Evolutionary conservation across 2,113 vertebrate species (phyloP), one percentile per base, ranked within the genome.

Genomic region (Gopherus evgoodei): DNA sequence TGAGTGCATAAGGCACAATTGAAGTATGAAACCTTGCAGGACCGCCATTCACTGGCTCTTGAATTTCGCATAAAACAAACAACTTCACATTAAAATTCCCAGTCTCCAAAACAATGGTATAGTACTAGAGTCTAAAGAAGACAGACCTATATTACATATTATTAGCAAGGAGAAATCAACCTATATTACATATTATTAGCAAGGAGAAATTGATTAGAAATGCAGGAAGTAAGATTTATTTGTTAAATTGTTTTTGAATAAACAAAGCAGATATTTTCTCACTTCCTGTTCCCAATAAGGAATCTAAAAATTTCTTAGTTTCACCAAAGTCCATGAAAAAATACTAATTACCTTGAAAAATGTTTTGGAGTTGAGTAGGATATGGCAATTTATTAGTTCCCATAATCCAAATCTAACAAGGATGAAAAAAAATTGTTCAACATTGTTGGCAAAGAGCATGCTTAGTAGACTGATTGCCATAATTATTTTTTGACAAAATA

Each of bases 161-260:
- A 38, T 57, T 17, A 83, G 35, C 7, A 82, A 12, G 86, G 54
- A 81, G 44, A 89, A 4, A 62, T 31, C 88, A 95, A 24, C 53
- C 17, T 93, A n/a, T 29, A 94, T 93, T 69, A 53, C 87, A 13
- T 83, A 49, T 3, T 91, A 38, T 57, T 17, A 83, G 35, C 7
- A 82, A 12, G 86, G 54, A 81, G 44, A 62, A 16, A 62, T 31
- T 62, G 11, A 62, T 62, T 62, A 31, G 29, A 62, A 11, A 62
- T 62, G 29, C 27, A 62, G 29, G 25, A 31, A 31, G 59, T 29
- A 27, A 62, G 59, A 62, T 62, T 31, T 59, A 59, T 62, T 62
- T 62, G 53, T 31, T 62, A 62, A 65, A 10, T 42, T 19, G 11
- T 1, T 53, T 87, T 59, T 44, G 1, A 56, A 59, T 62, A 96